A percentile compares a stretch with the other conserved stretches of the same genome.
phyloP scores from a whole-genome alignment of 1,140 invertebrate species.

The Periplaneta americana region DNA sequence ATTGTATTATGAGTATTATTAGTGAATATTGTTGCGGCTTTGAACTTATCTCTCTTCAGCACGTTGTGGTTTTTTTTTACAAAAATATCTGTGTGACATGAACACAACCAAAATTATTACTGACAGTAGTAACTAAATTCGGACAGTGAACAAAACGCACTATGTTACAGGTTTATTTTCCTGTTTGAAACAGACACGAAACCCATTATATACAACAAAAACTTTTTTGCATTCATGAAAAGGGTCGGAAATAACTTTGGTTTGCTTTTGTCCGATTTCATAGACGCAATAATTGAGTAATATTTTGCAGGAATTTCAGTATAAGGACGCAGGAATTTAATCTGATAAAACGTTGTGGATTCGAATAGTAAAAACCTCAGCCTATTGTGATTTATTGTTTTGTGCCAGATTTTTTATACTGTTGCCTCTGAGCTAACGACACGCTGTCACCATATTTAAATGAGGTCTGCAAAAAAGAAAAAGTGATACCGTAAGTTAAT shows the following conservation, averaged over 20 bases:
- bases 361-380: no score
- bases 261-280: not conserved
- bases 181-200: not conserved
- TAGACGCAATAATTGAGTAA: not conserved
- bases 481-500: no score
- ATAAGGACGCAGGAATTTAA: not conserved
- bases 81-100: no score
- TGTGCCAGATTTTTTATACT: no score
- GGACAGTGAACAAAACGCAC: not conserved
- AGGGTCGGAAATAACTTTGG: not conserved
- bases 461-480: no score
- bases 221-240: not conserved
- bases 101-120: not conserved
- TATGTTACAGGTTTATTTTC: not conserved
- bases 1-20: no score
- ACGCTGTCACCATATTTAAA: no score
- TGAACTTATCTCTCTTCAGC: no score
- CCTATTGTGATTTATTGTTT: no score
- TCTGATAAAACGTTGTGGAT: not conserved
- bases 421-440: no score
- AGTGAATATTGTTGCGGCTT: no score
- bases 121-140: not conserved
- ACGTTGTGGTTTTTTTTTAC: no score
- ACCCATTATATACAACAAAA: not conserved
- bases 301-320: not conserved